Base-by-base conservation (phyloP, 2,888 invertebrate species). In the Deroplatys truncata region DNA sequence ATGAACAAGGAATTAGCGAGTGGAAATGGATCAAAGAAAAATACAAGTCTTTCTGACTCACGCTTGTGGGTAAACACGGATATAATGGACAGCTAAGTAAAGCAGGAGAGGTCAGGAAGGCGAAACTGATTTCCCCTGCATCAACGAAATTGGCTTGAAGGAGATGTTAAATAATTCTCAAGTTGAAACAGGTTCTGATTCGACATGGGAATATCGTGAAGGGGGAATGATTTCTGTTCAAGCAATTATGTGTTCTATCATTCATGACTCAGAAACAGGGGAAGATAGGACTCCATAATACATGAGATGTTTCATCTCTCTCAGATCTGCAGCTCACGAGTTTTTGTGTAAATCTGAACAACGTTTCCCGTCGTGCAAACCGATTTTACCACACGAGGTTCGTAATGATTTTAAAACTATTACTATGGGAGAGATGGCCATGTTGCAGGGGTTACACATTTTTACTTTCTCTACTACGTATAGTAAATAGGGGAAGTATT, bases 121-220 rank as follows among this genome's bases (percentile, higher is more conserved):
- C 31, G 31, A 31, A 31, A 31, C 49, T 72, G 20, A 72, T 72
- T 72, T 72, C 56, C 56, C 56, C 20, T 72, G 56, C 87, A 87
- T 82, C 87, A 35, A 35, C 29, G 31, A 87, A 87, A 87, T 87
- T 87, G 87, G 82, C 83, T 87, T 83, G 82, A 87, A 87, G 87
- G 31, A 84, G 84, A 89, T 86, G 85, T 89, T 89, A 84, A 88
- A 89, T 89, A 84, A 89, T 89, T 89, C 56, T 72, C 31, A 85
- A 88, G 87, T 89, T 89, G 84, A 88, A 87, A 84, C 88, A 88
- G 87, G 89, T 89, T 89, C 88, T 89, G 88, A 89, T 89, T 88
- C 88, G 89, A 35, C 89, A 29, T 88, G 89, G 89, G 89, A 88
- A 84, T 89, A 88, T 28, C 49, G 49, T 28, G 89, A 72, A 25